phyloP scores from a whole-genome alignment of 2,797 vertebrate genomes.

The Enteromius paludinosus region DNA sequence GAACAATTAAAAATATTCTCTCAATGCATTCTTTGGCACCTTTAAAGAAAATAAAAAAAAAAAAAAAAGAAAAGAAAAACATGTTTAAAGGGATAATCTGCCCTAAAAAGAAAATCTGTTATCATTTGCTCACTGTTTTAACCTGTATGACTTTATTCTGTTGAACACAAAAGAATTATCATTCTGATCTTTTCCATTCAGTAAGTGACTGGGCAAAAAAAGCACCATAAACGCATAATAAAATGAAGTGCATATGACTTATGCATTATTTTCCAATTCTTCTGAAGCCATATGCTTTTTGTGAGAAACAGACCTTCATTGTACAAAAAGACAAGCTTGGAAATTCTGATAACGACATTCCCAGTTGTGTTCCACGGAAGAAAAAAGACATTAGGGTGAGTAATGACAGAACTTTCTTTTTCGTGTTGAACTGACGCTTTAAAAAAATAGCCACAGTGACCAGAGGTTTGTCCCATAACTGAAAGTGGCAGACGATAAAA shows the following conservation, averaged over 20 bases:
- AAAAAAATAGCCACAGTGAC: neutral
- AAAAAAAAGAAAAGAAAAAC: too few species aligned
- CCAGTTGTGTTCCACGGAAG: neutral
- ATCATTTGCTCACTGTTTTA: neutral
- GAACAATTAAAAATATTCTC: too few species aligned
- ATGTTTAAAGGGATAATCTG: neutral
- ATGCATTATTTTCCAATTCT: neutral
- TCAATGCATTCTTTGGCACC: too few species aligned
- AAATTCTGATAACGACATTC: neutral
- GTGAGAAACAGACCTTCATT: neutral
- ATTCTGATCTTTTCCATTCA: neutral
- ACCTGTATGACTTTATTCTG: neutral
- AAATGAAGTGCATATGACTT: neutral
- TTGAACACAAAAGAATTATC: neutral
- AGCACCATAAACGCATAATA: neutral
- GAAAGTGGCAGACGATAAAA: neutral
- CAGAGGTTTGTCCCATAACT: neutral
- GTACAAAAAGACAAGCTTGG: neutral
- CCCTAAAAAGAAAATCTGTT: too few species aligned
- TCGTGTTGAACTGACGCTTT: neutral
- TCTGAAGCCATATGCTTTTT: neutral
- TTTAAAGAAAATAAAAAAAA: too few species aligned
- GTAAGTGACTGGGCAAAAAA: neutral
- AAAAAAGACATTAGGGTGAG: neutral
- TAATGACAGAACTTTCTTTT: neutral